phyloP scores from a whole-genome alignment of 2,797 vertebrate species.

The Molothrus aeneus region DNA sequence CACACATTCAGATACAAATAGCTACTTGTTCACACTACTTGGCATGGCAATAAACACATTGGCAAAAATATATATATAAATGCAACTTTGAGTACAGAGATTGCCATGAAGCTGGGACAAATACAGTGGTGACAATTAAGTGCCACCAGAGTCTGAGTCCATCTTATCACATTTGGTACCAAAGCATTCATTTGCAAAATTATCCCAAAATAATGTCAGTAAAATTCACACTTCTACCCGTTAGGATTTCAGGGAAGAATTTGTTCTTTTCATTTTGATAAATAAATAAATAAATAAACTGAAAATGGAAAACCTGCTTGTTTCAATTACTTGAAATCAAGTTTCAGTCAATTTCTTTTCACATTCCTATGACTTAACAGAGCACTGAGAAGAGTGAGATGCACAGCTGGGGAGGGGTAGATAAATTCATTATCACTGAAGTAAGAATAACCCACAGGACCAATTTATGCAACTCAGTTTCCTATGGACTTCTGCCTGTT shows the following conservation, averaged over 20 bases:
- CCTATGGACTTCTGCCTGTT: background rate
- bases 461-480: background rate
- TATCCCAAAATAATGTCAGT: background rate
- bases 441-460: background rate
- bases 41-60: background rate
- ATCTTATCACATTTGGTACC: background rate
- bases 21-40: background rate
- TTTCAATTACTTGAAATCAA: background rate
- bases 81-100: background rate
- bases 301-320: background rate
- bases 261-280: background rate
- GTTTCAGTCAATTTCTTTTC: background rate
- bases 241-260: background rate
- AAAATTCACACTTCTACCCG: background rate
- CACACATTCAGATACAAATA: background rate
- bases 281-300: background rate
- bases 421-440: background rate
- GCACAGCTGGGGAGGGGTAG: background rate
- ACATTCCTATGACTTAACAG: background rate
- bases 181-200: background rate
- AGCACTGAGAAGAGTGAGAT: background rate
- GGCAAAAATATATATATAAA: background rate
- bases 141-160: too few species aligned
- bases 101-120: background rate
- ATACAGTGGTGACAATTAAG: background rate